A percentile compares a stretch with the other conserved stretches of the same genome.
phyloP scores from a whole-genome alignment of 2,888 invertebrate species.

The Eupithecia tripunctaria region DNA sequence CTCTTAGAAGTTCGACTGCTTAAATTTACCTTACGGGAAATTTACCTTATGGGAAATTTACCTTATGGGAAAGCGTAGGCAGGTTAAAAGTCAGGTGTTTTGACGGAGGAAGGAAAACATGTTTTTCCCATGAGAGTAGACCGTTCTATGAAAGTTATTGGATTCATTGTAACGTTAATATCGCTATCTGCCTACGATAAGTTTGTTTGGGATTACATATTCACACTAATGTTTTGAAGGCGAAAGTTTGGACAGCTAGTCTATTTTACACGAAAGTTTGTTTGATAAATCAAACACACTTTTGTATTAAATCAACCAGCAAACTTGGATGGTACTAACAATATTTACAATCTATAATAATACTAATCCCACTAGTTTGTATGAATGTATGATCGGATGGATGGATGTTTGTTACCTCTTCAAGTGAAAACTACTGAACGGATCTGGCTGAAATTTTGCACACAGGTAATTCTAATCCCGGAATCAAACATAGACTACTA shows the following conservation, averaged over 20 bases:
- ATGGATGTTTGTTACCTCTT: too few species aligned
- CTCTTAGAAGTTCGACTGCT: constrained; percentile 19
- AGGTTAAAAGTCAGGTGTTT: constrained; percentile 16
- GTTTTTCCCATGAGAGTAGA: constrained; percentile 18
- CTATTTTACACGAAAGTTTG: too few species aligned
- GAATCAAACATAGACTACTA: too few species aligned
- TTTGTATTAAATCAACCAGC: too few species aligned
- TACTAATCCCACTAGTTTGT: too few species aligned
- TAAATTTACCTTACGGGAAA: constrained; percentile 23
- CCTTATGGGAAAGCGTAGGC: constrained; percentile 21
- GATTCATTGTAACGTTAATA: constrained; percentile 10
- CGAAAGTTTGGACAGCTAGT: neutral
- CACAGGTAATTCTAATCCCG: too few species aligned
- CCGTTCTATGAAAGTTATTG: neutral
- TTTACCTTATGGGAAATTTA: constrained; percentile 24
- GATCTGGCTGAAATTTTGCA: too few species aligned
- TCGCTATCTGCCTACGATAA: neutral
- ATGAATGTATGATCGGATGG: too few species aligned
- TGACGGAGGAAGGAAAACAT: constrained; percentile 11
- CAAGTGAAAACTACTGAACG: too few species aligned
- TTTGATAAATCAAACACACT: too few species aligned
- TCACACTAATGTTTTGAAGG: neutral
- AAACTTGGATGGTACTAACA: too few species aligned
- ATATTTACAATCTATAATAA: too few species aligned
- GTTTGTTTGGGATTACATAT: neutral